Evolutionary conservation across 1,140 invertebrate species (phyloP).

Genomic region (Trialeurodes vaporariorum): DNA sequence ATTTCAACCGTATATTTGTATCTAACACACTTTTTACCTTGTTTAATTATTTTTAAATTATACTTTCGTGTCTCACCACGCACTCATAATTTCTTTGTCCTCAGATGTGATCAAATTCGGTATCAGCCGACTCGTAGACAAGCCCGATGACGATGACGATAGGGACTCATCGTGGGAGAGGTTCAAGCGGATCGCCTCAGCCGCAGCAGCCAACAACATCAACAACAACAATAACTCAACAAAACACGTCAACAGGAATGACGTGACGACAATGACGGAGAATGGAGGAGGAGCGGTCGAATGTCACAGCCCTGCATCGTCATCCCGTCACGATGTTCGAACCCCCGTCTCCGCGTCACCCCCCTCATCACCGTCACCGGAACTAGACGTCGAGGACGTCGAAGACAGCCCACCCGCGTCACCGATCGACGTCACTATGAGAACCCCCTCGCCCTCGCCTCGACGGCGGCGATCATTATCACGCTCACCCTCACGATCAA

Average conservation of each 20-base stretch:
- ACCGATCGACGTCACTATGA: constrained; percentile 34
- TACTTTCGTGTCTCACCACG: no score
- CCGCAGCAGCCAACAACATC: constrained; percentile 2
- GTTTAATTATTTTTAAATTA: no score
- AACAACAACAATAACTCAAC: constrained; percentile 16
- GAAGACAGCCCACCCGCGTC: constrained; percentile 35
- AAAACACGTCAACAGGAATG: constrained; percentile 26
- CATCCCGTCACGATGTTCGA: constrained; percentile 23
- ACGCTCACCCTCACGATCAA: constrained; percentile 29
- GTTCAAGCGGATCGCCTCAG: constrained; percentile 7
- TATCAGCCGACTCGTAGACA: constrained; percentile 48
- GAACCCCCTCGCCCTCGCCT: constrained; percentile 22
- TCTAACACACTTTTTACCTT: no score
- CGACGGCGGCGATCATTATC: constrained; percentile 23
- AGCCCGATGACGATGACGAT: constrained; percentile 21
- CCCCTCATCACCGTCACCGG: constrained; percentile 49
- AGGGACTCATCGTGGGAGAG: constrained; percentile 6
- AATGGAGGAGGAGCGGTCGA: constrained; percentile 28
- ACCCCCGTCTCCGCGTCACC: constrained; percentile 23
- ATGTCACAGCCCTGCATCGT: constrained; percentile 21
- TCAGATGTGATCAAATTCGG: constrained; percentile 60
- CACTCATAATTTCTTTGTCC: constrained; percentile 35
- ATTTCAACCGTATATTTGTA: no score
- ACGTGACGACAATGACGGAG: constrained; percentile 42
- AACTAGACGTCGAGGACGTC: constrained; percentile 56